These are phyloP conservation scores for Asarcornis scutulata DNA, from an alignment of 2,113 vertebrate genomes.

Conservation along the genomic window DNA sequence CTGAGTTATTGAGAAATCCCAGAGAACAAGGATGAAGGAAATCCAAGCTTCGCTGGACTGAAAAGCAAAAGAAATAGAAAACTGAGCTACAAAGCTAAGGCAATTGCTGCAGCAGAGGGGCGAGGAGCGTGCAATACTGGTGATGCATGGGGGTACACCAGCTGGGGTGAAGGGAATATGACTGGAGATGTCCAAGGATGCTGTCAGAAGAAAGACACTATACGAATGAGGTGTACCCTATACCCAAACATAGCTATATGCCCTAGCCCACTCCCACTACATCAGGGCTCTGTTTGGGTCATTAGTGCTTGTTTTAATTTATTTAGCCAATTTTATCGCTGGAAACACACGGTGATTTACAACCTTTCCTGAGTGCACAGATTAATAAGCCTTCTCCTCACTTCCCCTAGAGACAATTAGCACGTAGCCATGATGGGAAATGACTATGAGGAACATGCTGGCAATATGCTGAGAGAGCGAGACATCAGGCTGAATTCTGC, in stretches of 20 bases:
- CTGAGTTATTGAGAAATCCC: background rate
- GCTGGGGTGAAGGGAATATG: background rate
- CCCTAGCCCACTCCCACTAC: conserved; percentile 41
- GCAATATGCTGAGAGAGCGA: conserved; percentile 21
- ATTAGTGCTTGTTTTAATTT: conserved; percentile 77
- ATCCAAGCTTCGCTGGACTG: background rate
- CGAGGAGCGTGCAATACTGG: background rate
- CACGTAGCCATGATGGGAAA: conserved; percentile 61
- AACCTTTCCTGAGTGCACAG: conserved; percentile 57
- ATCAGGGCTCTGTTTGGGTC: conserved; percentile 70
- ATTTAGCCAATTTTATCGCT: conserved; percentile 72
- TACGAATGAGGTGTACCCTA: background rate
- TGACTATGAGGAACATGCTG: conserved; percentile 38
- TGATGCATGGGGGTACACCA: background rate
- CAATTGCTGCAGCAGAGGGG: background rate
- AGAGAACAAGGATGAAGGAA: background rate
- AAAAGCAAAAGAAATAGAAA: conserved; percentile 10
- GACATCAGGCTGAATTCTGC: background rate
- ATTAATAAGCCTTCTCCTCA: conserved; percentile 73
- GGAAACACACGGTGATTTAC: conserved; percentile 71
- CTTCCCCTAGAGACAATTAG: conserved; percentile 74
- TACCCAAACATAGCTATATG: conserved; percentile 4
- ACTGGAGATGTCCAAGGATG: background rate
- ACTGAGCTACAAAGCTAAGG: background rate
- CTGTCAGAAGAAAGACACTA: background rate